These are phyloP conservation scores for Geothlypis trichas DNA, from an alignment of 2,113 vertebrate species.

Conservation along the genomic window DNA sequence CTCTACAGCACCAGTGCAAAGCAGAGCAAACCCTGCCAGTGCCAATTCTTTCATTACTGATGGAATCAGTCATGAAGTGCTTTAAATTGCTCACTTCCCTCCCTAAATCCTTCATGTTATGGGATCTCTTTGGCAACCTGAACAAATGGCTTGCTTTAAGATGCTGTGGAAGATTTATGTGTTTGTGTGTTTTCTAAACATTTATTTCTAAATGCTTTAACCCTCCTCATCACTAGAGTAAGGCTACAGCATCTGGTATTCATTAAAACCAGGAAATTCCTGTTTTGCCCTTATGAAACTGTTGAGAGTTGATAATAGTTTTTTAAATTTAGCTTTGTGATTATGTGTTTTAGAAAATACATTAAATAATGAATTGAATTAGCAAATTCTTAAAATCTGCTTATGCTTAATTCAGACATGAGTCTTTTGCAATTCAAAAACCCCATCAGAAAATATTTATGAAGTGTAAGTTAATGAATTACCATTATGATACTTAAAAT, in stretches of 20 bases:
- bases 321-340: neutral
- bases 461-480: neutral
- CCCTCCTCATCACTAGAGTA: neutral
- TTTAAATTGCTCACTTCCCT: neutral
- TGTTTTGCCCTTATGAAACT: neutral
- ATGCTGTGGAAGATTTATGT: neutral
- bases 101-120: neutral
- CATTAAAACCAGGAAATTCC: constrained; percentile 28
- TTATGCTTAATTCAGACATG: neutral
- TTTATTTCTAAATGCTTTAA: neutral
- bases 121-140: neutral
- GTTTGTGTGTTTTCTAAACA: neutral
- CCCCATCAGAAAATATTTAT: neutral
- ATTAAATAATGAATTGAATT: neutral
- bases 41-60: neutral
- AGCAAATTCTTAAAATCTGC: neutral
- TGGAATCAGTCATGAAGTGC: neutral
- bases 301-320: neutral
- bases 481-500: neutral
- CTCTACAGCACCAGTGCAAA: neutral
- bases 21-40: neutral
- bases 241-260: constrained; percentile 8
- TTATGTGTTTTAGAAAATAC: neutral
- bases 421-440: neutral
- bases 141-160: neutral